Base-by-base conservation (phyloP, 2,797 vertebrate genomes). In the Delichon dasypus region DNA sequence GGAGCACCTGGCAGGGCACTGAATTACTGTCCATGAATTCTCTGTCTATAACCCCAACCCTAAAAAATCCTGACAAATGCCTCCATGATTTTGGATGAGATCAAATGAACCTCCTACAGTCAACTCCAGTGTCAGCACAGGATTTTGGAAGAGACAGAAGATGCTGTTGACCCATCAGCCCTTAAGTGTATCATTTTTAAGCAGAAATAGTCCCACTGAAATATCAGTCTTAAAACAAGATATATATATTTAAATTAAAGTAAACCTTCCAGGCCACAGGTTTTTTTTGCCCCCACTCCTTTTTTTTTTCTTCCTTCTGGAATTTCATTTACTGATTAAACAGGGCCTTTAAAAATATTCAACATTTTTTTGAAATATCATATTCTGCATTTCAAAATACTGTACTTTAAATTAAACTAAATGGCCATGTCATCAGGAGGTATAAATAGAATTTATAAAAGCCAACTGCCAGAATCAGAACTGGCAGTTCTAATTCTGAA, bases 231-330 rank as follows among this genome's bases (percentile, higher is more conserved):
- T 29, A 53, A 74, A 88, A 34, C 16, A 71, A 51, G 5, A 10
- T 3, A 15, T 0, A 0, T 8, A 36, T 32, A 73, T 82, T 83
- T 36, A 89, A 92, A 27, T 57, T 6, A 58, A 94, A 79, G 51
- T 3, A 87, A 58, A 73, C 47, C 4, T 76, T 51, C 7, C 40
- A 23, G 26, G 36, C 4, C 30, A 76, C 64, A 32, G 3, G 5
- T 20, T 11, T 42, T 26, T 36, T 16, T 30, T 2, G 1, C 3
- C 5, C 3, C 2, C 32, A 7, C 8, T 3, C 5, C 7, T 5
- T 11, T 16, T 65, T 30, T 13, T 16, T 65, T 34, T 15, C 8
- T 72, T 15, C 25, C 38, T 68, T 55, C 32, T 90, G 58, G 34
- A 80, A 74, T 85, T 85, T 51, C 6, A 77, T 61, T 74, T 74